A percentile compares a stretch with the other conserved stretches of the same genome.
Evolutionary conservation across 2,888 invertebrate genomes (phyloP).

Genomic region (Portevinia maculata): DNA sequence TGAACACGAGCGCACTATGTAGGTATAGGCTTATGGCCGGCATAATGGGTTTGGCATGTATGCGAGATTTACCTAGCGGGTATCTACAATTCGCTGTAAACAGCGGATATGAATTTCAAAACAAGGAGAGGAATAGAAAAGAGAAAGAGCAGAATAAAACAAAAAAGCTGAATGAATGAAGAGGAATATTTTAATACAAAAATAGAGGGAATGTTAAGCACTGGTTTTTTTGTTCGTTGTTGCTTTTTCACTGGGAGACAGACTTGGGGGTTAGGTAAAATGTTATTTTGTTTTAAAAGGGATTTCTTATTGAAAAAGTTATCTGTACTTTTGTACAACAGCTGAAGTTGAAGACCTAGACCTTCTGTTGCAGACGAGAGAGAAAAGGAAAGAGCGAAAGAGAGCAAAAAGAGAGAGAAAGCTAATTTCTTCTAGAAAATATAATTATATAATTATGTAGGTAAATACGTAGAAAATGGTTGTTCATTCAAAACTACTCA

Average conservation of each 20-base stretch:
- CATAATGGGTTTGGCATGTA: conserved; percentile 53
- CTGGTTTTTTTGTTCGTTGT: neutral
- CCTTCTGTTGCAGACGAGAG: neutral
- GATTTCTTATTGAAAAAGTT: neutral
- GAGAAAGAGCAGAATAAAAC: conserved; percentile 47
- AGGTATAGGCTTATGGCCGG: conserved; percentile 11
- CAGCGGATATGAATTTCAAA: conserved; percentile 61
- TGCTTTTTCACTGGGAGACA: conserved; percentile 2
- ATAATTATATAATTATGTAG: no score
- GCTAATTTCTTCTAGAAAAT: no score
- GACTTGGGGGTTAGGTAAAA: conserved; percentile 33
- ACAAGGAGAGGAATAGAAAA: conserved; percentile 32
- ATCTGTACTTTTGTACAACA: neutral
- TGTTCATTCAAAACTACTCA: no score
- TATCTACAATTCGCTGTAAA: conserved; percentile 31
- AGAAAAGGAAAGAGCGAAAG: neutral
- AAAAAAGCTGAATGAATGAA: conserved; percentile 50
- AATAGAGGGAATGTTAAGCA: conserved; percentile 9
- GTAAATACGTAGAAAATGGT: no score
- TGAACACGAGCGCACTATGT: conserved; percentile 14
- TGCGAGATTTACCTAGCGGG: conserved; percentile 36
- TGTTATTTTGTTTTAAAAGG: neutral
- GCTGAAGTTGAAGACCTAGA: no score
- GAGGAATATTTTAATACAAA: conserved; percentile 44
- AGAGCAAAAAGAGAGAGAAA: neutral